Conservation (phyloP, 1,140 invertebrate species). For the Papilio machaon region DNA sequence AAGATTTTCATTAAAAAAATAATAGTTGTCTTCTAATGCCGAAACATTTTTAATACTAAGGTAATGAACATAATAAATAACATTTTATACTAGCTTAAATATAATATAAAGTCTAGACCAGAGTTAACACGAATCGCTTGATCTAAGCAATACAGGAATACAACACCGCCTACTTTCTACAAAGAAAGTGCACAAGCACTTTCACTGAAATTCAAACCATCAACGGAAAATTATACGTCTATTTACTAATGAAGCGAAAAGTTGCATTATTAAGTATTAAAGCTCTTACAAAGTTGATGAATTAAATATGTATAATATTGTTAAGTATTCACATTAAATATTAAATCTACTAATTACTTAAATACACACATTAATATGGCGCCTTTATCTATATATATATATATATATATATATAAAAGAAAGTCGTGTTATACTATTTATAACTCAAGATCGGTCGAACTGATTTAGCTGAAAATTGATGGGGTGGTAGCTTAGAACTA, state of each 20-base stretch:
- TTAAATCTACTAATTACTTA: no score
- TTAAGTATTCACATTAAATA: neutral
- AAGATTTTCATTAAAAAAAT: no score
- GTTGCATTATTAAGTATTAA: neutral
- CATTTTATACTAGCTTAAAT: neutral
- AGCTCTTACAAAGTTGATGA: neutral
- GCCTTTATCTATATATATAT: no score
- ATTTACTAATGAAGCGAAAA: neutral
- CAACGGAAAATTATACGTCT: neutral
- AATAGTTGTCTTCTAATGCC: no score
- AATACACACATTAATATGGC: no score
- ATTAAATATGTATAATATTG: neutral
- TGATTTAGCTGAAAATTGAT: no score
- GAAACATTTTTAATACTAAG: neutral
- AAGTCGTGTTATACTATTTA: no score
- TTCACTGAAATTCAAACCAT: constrained; percentile 13
- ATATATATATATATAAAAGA: no score
- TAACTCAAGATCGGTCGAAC: no score
- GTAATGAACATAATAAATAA: neutral
- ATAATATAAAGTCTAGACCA: neutral
- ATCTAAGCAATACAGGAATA: neutral
- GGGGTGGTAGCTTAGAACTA: no score
- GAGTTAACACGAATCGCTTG: neutral
- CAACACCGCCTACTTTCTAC: neutral
- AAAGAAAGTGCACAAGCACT: neutral